phyloP scores from a whole-genome alignment of 2,113 vertebrate species.

The Psophia crepitans region DNA sequence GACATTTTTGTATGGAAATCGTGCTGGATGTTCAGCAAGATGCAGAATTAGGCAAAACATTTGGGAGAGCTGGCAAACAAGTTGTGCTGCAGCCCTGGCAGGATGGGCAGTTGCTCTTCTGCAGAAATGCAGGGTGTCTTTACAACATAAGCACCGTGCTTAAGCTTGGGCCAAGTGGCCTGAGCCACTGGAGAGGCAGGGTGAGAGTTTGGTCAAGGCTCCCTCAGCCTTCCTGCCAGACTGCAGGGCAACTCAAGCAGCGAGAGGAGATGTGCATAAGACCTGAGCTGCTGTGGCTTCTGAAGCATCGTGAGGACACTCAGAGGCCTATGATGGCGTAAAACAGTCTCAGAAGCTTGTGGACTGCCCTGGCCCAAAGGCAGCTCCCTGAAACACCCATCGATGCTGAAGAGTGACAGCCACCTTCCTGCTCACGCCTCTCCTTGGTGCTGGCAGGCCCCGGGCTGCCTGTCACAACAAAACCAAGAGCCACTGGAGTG shows the following conservation, averaged over 20 bases:
- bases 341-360: neutral
- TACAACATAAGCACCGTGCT: fast-evolving
- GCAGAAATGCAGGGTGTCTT: fast-evolving
- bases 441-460: fast-evolving
- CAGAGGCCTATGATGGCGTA: neutral
- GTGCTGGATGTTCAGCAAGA: neutral
- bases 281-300: neutral
- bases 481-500: fast-evolving
- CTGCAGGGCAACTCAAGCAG: neutral
- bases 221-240: no score
- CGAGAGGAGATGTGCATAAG: fast-evolving
- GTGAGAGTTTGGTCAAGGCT: neutral
- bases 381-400: neutral
- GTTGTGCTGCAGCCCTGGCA: neutral
- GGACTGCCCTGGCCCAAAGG: neutral
- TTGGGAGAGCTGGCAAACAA: neutral
- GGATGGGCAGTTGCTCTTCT: neutral
- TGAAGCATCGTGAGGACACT: fast-evolving
- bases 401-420: fast-evolving
- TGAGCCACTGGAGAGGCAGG: fast-evolving
- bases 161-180: fast-evolving
- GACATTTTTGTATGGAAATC: neutral
- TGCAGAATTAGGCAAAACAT: neutral
- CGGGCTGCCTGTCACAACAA: neutral
- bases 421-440: no score